Percentiles rank a stretch among this genome's conserved stretches.
These are phyloP conservation scores for Candoia aspera DNA, from an alignment of 2,113 vertebrate species.

Conservation along the genomic window DNA sequence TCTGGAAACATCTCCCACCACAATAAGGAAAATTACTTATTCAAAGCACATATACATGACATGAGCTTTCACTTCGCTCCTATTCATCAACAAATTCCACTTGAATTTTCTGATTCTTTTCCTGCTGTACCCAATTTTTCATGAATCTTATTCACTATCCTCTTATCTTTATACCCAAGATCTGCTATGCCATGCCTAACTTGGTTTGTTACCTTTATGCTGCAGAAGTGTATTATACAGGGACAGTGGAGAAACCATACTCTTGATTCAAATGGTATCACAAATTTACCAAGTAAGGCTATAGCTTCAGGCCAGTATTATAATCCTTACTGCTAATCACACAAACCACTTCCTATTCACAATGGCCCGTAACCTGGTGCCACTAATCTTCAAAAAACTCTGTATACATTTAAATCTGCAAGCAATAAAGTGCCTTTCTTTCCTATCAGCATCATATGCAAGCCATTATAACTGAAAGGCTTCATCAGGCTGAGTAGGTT, in stretches of 20 bases:
- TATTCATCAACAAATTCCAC: background rate
- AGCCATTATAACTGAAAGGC: conserved; percentile 58
- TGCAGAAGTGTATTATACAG: background rate
- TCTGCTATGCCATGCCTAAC: background rate
- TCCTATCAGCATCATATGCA: conserved; percentile 45
- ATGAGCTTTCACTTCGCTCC: background rate
- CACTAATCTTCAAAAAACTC: conserved; percentile 18
- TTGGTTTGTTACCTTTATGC: background rate
- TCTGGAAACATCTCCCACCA: background rate
- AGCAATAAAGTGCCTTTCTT: conserved; percentile 9
- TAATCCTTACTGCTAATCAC: background rate
- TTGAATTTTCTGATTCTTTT: background rate
- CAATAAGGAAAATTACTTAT: background rate
- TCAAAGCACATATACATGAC: background rate
- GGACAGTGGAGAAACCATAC: background rate
- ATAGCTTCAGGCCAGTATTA: background rate
- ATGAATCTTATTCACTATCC: background rate
- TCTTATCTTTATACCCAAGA: background rate
- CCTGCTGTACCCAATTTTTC: background rate
- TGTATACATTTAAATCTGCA: conserved; percentile 26
- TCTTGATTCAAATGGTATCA: background rate
- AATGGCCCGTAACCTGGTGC: background rate
- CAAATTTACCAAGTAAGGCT: background rate
- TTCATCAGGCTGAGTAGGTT: conserved; percentile 19
- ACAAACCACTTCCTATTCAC: background rate